Evolutionary conservation across 2,113 vertebrate species (phyloP), one percentile per base, ranked within the genome.

Genomic region (Ovibos moschatus): DNA sequence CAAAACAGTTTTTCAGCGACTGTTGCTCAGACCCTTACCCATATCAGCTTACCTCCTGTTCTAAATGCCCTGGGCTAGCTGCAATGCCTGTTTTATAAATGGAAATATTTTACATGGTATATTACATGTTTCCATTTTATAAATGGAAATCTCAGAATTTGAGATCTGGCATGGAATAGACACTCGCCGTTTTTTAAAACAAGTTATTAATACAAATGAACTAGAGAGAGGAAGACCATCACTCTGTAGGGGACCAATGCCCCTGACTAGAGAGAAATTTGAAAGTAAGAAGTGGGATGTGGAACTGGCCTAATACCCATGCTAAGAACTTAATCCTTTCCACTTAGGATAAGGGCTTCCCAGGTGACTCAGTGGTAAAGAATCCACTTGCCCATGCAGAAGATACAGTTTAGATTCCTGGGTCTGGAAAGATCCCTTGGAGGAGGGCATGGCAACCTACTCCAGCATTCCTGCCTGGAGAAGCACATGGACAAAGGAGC

Each of bases 251-350:
- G 21, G 47, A 50, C 28, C 13, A 25, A 19, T 43, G 30, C 71
- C n/a, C 30, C 55, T 90, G 25, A 78, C 76, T 53, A 76, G 47
- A 93, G 55, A 94, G 16, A 92, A 87, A 84, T 97, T 94, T 94
- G 10, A 28, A 89, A 90, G 30, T 27, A 67, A 90, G 33, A 28
- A 79, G 58, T 62, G 17, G 45, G 6, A 47, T 87, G 10, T 51
- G 23, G 71, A 21, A 36, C 67, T 71, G 23, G 11, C 36, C 64
- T 92, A 79, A 57, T 28, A 85, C 43, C 36, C 40, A 15, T 43
- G 7, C 28, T 58, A 12, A 91, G 45, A 97, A 88, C 16, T 57
- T 76, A 92, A 36, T 83, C 47, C n/a, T 96, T 60, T 74, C 67
- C 67, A 40, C 21, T 74, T 40, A 13, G 67, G 67, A 74, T 40